These are phyloP conservation scores for Echiichthys vipera DNA, from an alignment of 2,797 vertebrate genomes.

Conservation along the genomic window DNA sequence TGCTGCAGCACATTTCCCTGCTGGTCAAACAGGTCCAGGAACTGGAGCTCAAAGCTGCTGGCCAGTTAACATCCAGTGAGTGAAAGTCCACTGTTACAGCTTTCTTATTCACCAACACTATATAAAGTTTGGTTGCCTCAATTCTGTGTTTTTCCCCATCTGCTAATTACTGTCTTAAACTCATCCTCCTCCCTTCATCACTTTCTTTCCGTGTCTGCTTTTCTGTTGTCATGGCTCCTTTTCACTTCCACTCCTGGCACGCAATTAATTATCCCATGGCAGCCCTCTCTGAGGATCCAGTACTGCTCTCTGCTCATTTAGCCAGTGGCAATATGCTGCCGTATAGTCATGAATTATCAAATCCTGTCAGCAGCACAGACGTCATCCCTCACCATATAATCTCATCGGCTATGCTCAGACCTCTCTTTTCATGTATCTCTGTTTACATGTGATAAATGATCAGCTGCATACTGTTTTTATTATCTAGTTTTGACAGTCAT, in stretches of 20 bases:
- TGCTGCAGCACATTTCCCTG: slow-evolving; percentile 95
- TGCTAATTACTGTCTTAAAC: neutral
- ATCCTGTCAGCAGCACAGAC: slow-evolving; percentile 39
- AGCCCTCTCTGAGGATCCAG: slow-evolving; percentile 45
- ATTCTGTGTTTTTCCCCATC: neutral
- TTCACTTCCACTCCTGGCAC: slow-evolving; percentile 43
- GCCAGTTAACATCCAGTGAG: slow-evolving; percentile 90
- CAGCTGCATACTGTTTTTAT: too few species aligned
- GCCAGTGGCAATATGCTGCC: slow-evolving; percentile 34
- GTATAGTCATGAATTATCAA: slow-evolving; percentile 54
- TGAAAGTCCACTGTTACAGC: neutral
- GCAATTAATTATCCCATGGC: slow-evolving; percentile 60
- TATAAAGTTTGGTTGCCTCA: neutral
- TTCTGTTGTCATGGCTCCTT: slow-evolving; percentile 31
- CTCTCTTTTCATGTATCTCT: slow-evolving; percentile 21
- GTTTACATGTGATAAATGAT: slow-evolving; percentile 20
- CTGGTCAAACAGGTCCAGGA: slow-evolving; percentile 98
- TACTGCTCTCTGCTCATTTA: slow-evolving; percentile 35
- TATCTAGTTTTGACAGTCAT: too few species aligned
- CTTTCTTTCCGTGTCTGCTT: slow-evolving; percentile 6
- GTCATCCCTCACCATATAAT: slow-evolving; percentile 36
- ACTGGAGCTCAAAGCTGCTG: slow-evolving; percentile 91
- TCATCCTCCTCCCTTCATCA: neutral
- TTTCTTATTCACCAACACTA: neutral
- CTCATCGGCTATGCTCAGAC: slow-evolving; percentile 22